Evolutionary conservation across 2,113 vertebrate genomes (phyloP), one percentile per base, ranked within the genome.

Genomic region (Oxygymnocypris stewartii): DNA sequence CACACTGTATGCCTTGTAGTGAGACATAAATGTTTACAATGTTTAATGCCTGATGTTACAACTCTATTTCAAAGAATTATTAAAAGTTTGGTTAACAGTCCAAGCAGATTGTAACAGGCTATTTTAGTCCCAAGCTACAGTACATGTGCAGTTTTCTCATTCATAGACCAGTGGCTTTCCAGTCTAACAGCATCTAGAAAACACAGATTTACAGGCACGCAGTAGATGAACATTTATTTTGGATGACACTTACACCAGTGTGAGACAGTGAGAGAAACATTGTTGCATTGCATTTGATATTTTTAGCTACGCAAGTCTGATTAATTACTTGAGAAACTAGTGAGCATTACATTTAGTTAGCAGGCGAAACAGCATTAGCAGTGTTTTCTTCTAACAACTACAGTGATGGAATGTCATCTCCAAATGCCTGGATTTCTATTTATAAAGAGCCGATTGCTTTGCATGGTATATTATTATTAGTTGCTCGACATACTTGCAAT

Each of bases 301-400:
- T 82, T 82, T 65, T 82, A 65, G 59, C 3, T 44, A 54, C 42
- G 37, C n/a, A 28, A 44, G 61, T 67, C 79, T 44, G 57, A 63
- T 63, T 65, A 65, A 63, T 81, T 42, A 61, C 12, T 23, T 37
- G 51, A 2, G 31, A 59, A 57, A 6, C 47, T 42, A 44, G 51
- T 81, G 79, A 63, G 35, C 7, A 63, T 81, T 81, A 42, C 54
- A 81, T 81, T 61, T 44, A 63, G 23, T 63, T 81, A 8, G 78
- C 57, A 61, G 59, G 40, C 49, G 61, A 67, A 67, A 44, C 57
- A 25, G 74, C 74, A 47, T 47, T 76, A 76, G 75, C 75, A 20
- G 28, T 16, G 75, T 78, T 78, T 54, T 54, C 75, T 54, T 54
- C 9, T 78, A 54, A 35, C 44, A 78, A 78, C 40, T 76, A 25